Evolutionary conservation across 2,797 vertebrate species (phyloP), one percentile per base, ranked within the genome.

Genomic region (Poeciliopsis gracilis): DNA sequence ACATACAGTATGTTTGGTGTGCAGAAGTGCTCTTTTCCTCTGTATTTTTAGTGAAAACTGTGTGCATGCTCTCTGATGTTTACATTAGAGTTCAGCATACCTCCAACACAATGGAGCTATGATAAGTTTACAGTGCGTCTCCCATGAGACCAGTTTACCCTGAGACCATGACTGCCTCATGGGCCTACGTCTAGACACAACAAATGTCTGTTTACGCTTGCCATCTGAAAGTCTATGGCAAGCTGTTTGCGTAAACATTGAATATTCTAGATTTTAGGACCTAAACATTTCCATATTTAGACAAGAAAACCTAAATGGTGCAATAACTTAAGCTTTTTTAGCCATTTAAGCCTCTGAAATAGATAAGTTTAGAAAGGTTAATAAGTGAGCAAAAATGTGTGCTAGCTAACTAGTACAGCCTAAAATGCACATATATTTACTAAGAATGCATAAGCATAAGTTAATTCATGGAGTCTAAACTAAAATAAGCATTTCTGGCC

Each of bases 141-240:
- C 87, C 90, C 76, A 28, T 63, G 82, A 84, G 87, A 87, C 87
- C 85, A 82, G 81, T 89, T 90, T 83, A 86, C 83, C 83, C 87
- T 6, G 80, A 83, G 79, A 80, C 81, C 79, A 73, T 73, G 82
- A 87, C 85, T 87, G 83, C 89, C 89, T 88, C 86, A 76, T 79
- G 73, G 83, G 81, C 84, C 83, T 80, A 77, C 4, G 86, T 90
- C 92, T 93, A 95, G 95, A 96, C 94, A 96, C 94, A 95, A 95
- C 95, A 96, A 92, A 80, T 36, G 75, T 90, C 90, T 92, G 84
- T 93, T 92, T 86, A 77, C 90, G 85, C 87, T 88, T 82, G 87
- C 88, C 77, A 77, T 86, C 90, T 81, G 86, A 91, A 87, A 90
- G 83, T 72, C 41, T 70, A 70, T 70, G 67, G 67, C 38, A 70